These are phyloP conservation scores for Scaptomyza caliginosa DNA, from an alignment of 2,888 invertebrate genomes.

Conservation along the genomic window DNA sequence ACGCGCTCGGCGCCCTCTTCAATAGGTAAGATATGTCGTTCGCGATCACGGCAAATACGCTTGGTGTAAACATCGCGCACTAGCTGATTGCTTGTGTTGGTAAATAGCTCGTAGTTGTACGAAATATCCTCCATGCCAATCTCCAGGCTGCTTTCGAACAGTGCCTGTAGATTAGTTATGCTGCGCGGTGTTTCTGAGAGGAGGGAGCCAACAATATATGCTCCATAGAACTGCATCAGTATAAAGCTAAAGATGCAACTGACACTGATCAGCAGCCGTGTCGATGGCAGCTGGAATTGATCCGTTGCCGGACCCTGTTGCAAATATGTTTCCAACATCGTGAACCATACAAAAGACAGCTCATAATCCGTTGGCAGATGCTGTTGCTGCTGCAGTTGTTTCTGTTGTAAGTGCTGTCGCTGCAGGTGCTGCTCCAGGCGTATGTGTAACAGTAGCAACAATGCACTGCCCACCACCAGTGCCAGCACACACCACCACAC, in stretches of 20 bases:
- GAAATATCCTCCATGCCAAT: constrained; percentile 82
- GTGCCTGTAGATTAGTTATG: constrained; percentile 71
- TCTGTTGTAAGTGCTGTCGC: not conserved
- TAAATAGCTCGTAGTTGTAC: constrained; percentile 78
- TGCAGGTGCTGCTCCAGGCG: constrained; percentile 58
- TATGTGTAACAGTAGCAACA: constrained; percentile 69
- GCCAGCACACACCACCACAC: constrained; percentile 80
- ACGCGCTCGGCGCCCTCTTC: constrained; percentile 71
- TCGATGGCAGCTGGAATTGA: constrained; percentile 72
- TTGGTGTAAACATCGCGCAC: constrained; percentile 67
- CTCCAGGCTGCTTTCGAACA: constrained; percentile 76
- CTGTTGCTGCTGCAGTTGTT: not conserved
- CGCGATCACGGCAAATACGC: constrained; percentile 68
- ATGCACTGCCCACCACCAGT: constrained; percentile 57
- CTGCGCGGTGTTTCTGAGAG: constrained; percentile 75
- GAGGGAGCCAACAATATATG: constrained; percentile 82
- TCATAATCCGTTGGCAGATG: constrained; percentile 47
- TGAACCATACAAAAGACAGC: constrained; percentile 73
- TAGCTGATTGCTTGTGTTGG: constrained; percentile 64
- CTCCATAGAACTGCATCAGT: constrained; percentile 82
- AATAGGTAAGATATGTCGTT: constrained; percentile 69
- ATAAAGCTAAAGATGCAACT: constrained; percentile 78
- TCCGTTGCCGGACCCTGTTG: constrained; percentile 80
- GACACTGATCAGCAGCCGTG: constrained; percentile 73
- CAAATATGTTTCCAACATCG: constrained; percentile 77